A percentile compares a stretch with the other conserved stretches of the same genome.
Evolutionary conservation across 2,797 vertebrate genomes (phyloP).

Genomic region (Danio albolineatus): DNA sequence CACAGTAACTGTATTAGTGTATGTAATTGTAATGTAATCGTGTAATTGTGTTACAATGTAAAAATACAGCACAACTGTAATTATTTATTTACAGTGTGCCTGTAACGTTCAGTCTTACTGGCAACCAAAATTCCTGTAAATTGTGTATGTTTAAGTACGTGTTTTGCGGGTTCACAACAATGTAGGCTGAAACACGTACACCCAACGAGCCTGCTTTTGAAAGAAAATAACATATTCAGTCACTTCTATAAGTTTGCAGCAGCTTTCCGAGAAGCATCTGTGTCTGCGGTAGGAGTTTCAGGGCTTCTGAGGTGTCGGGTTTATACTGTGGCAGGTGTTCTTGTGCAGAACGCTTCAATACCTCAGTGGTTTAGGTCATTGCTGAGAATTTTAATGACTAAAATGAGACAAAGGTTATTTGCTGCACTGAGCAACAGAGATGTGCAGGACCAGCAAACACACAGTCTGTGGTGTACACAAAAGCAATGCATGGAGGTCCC

Average conservation of each 20-base stretch:
- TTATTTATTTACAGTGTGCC: too few species aligned
- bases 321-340: background rate
- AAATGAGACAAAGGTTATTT: constrained; percentile 7
- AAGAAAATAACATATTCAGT: too few species aligned
- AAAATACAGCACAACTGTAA: too few species aligned
- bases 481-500: background rate
- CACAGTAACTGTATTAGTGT: too few species aligned
- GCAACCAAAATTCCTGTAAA: too few species aligned
- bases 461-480: background rate
- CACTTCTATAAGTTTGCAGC: background rate
- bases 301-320: background rate
- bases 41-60: too few species aligned
- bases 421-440: background rate
- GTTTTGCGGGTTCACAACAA: too few species aligned
- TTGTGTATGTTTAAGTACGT: too few species aligned
- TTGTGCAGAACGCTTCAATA: background rate
- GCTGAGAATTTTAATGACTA: constrained; percentile 5
- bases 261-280: background rate
- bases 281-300: background rate
- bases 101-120: too few species aligned
- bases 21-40: too few species aligned
- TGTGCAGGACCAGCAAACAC: background rate
- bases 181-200: too few species aligned
- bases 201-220: too few species aligned
- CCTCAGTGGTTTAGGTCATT: background rate